Base-by-base conservation (phyloP, 2,113 vertebrate species). In the Falco punctatus region DNA sequence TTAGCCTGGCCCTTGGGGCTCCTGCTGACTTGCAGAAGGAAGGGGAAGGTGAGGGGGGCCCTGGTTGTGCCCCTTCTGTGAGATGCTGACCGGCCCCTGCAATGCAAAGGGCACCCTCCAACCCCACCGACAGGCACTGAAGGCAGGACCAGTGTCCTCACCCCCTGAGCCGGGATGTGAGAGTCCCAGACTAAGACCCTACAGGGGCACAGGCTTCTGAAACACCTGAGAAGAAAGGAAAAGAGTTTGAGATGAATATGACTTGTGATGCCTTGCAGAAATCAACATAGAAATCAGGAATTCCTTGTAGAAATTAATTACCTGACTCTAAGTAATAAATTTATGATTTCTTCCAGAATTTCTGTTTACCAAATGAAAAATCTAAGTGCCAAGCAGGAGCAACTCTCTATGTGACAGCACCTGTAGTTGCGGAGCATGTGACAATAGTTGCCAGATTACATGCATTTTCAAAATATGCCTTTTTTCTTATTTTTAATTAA, bases 141-240 rank as follows among this genome's bases (percentile, higher is more conserved):
- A 27, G 1, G 0, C 1, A 4, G 17, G n/a, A 16, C 32, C 1
- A 2, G 15, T 24, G 14, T 38, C 26, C 57, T 88, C 35, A 38
- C 2, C 13, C 23, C 23, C 9, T 0, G 0, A 46, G 7, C 9
- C 62, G 48, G 15, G 15, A 48, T 8, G 9, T 24, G 71, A 66
- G 16, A 40, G 4, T 26, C 19, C 8, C 2, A 4, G 15, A 24
- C 30, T 49, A 13, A 88, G 38, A 21, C 15, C 32, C 10, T 16
- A 20, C 26, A 48, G 40, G 10, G 32, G 24, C 0, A 55, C 67
- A 66, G 77, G 73, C 11, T 54, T 42, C 49, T 58, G 21, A 70
- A 86, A 66, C 10, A 48, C 2, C 11, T 42, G 62, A 57, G 86
- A 49, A 16, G 30, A 66, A 49, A 49, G 17, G 10, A 78, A 77